Base-by-base conservation (phyloP, 2,888 invertebrate species). In the Ennomos fuscantarius region DNA sequence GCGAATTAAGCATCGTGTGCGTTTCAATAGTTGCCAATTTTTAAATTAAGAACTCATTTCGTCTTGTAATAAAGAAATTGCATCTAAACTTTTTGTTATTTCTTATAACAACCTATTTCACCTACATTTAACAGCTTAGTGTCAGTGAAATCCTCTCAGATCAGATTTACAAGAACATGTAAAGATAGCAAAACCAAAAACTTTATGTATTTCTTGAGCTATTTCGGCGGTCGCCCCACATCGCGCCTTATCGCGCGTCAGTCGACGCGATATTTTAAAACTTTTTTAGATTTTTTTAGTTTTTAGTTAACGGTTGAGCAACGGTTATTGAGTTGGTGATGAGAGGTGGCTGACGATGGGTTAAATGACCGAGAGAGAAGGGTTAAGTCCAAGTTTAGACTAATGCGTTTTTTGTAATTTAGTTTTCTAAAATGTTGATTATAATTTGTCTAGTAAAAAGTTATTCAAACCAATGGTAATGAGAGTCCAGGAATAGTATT, bases 121-220 rank as follows among this genome's bases (percentile, higher is more conserved):
- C 34, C 15, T 15, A 35, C 12, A 41, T 32, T 35, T 35, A 41
- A 44, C 39, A 45, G 37, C 39, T 45, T 35, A 46, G 31, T 52
- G 9, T 10, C 31, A 46, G 43, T 13, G 31, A 44, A 45, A 35
- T 33, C 46, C 24, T 51, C 51, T 51, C 37, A 81, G 81, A 81
- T 81, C 78, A 80, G 62, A 59, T 62, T 64, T 56, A 56, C 52
- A 33, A 63, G 61, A 56, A 59, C 51, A 57, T 33, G 42, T 42
- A 57, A 47, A 57, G 51, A 52, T 48, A 59, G 40, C 13, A 47
- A 40, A 47, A 60, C 63, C 60, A 62, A 63, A 66, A 62, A 63
- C 45, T 81, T 88, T 86, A 89, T 86, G 87, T 75, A 79, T 85
- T 86, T 79, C 79, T 81, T 69, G 61, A 70, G 70, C 71, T 84